Evolutionary conservation across 2,888 invertebrate genomes (phyloP), one percentile per base, ranked within the genome.

Genomic region (Onthophagus sagittarius): DNA sequence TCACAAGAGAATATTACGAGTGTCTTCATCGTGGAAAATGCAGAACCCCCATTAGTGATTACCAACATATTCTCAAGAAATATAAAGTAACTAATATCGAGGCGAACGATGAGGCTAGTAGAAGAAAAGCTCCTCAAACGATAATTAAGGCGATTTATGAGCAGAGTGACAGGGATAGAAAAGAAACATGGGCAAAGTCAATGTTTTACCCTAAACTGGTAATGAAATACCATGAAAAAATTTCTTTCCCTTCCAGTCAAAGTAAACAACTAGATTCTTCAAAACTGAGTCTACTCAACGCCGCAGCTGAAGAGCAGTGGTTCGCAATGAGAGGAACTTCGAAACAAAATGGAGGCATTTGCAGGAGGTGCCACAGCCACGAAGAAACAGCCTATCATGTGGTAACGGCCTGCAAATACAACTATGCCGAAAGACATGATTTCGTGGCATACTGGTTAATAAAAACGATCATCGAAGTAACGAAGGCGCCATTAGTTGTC

Each of bases 341-440:
- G 15, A 64, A 64, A 14, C n/a, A 13, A 9, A 15, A 13, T 9
- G 64, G 14, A 64, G 64, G 64, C 64, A 71, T n/a, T n/a, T 78
- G 77, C 63, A 70, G 76, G 32, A 72, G 71, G 15, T 73, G 77
- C 9, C 76, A 76, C 69, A 63, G 62, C 0, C 39, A 65, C 3
- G 62, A 62, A 7, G 77, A 78, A 23, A 78, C 76, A 3, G 75
- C 75, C 5, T 78, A 79, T 71, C 79, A 79, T 69, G 78, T 79
- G 0, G 72, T 72, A 31, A 62, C 74, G n/a, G 75, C 75, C 0
- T 78, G 79, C 64, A 23, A 65, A n/a, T 69, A 65, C 6, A 74
- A 73, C n/a, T 79, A 75, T 64, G 77, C 65, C 62, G 71, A 75
- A 0, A 15, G 78, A 11, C 78, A 79, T 71, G 78, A 79, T 69